Evolutionary conservation across 2,113 vertebrate genomes (phyloP).

Genomic region (Tychaedon coryphoeus): DNA sequence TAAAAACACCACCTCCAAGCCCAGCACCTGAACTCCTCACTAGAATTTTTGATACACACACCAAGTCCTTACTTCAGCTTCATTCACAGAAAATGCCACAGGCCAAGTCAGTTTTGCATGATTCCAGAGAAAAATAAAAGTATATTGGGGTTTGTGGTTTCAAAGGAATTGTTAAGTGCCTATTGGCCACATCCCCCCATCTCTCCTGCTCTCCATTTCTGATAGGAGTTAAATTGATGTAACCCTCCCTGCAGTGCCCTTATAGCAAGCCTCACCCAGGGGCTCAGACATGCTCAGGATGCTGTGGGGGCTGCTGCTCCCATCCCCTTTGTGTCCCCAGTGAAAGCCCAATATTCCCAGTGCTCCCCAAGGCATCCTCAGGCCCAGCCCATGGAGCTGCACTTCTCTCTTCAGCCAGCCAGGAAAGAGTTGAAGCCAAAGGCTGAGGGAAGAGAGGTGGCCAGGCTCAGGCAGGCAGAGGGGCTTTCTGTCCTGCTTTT

Average conservation of each 20-base stretch:
- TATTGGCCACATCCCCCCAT: background rate
- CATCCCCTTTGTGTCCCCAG: background rate
- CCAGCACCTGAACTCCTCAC: background rate
- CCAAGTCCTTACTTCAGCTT: background rate
- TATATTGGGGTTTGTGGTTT: background rate
- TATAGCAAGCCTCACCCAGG: background rate
- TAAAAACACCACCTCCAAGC: background rate
- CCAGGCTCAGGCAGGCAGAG: background rate
- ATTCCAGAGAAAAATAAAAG: background rate
- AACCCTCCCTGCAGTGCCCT: background rate
- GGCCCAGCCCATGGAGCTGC: background rate
- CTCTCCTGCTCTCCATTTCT: background rate
- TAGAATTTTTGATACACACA: background rate
- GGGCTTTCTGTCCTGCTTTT: background rate
- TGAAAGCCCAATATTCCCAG: rapidly evolving
- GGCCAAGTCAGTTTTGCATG: background rate
- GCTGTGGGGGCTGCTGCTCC: background rate
- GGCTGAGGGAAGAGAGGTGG: background rate
- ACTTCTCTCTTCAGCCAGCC: background rate
- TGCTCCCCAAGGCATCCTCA: background rate
- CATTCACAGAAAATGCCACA: background rate
- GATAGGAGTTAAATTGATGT: background rate
- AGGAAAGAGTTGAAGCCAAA: background rate
- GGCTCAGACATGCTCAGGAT: background rate
- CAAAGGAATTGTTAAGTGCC: background rate